These are phyloP conservation scores for Diplolepis rosae DNA, from an alignment of 2,888 invertebrate genomes.

Conservation along the genomic window DNA sequence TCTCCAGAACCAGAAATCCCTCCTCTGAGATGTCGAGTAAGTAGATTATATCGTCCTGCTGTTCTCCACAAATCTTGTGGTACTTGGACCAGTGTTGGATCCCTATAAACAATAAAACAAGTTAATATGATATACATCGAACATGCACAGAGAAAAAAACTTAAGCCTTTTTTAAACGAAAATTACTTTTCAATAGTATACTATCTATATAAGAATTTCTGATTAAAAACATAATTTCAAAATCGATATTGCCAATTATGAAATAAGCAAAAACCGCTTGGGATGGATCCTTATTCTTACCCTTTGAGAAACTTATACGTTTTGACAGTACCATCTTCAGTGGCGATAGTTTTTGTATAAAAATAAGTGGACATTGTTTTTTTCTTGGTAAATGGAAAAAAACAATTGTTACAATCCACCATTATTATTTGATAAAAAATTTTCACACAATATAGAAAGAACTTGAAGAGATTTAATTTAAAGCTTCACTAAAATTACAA, in stretches of 20 bases:
- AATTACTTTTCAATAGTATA: too few species aligned
- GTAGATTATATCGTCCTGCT: slow-evolving; percentile 63
- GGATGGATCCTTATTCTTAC: neutral
- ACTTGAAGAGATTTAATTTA: too few species aligned
- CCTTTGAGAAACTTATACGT: neutral
- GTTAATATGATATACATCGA: neutral
- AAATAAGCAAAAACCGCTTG: neutral
- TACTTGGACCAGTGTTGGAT: slow-evolving; percentile 57
- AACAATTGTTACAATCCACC: neutral
- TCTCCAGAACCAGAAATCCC: slow-evolving; percentile 68
- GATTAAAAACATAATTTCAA: neutral
- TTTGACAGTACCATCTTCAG: neutral
- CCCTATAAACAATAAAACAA: slow-evolving; percentile 48
- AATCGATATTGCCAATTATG: neutral
- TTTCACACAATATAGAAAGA: neutral
- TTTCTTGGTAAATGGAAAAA: too few species aligned
- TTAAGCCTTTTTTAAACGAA: too few species aligned
- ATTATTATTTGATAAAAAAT: neutral
- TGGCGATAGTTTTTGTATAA: neutral
- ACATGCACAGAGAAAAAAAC: too few species aligned
- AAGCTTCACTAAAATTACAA: too few species aligned
- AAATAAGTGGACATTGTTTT: neutral
- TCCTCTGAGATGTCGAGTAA: slow-evolving; percentile 63
- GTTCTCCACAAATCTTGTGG: slow-evolving; percentile 59
- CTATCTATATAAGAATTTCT: neutral